These are phyloP conservation scores for Pyrocephalus nanus DNA, from an alignment of 2,797 vertebrate genomes.

Conservation along the genomic window DNA sequence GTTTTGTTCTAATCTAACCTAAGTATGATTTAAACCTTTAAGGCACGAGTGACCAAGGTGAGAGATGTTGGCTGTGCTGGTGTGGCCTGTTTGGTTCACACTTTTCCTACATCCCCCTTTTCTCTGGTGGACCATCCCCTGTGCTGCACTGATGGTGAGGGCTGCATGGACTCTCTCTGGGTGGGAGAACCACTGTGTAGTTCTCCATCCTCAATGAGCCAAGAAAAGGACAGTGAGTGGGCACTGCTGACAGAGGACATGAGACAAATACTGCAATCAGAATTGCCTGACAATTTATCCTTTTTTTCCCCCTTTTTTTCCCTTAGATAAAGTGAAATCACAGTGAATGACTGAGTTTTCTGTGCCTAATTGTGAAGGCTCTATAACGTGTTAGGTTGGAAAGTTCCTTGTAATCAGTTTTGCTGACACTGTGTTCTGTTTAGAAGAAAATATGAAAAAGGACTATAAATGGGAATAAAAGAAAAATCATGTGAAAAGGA, in stretches of 20 bases:
- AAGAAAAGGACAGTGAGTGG: background rate
- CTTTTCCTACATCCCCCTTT: background rate
- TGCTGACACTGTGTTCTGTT: conserved; percentile 52
- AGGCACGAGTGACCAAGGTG: background rate
- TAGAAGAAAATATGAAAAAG: conserved; percentile 48
- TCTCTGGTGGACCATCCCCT: background rate
- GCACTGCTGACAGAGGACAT: background rate
- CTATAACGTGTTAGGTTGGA: conserved; percentile 17
- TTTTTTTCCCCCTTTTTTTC: background rate
- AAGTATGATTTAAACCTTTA: background rate
- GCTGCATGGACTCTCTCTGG: no score
- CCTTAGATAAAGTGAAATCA: conserved; percentile 3
- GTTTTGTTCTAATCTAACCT: background rate
- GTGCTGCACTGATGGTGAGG: background rate
- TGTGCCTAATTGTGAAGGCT: conserved; percentile 29
- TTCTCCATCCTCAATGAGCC: background rate
- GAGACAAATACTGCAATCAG: conserved; percentile 15
- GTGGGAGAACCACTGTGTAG: background rate
- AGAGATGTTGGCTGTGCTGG: background rate
- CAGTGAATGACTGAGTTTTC: conserved; percentile 4
- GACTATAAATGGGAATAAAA: conserved; percentile 63
- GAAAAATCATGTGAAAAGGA: conserved; percentile 49
- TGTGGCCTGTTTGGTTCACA: no score
- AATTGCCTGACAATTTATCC: background rate
- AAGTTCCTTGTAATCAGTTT: conserved; percentile 42